A percentile compares a stretch with the other conserved stretches of the same genome.
phyloP scores from a whole-genome alignment of 2,113 vertebrate genomes.

The Piaya cayana region DNA sequence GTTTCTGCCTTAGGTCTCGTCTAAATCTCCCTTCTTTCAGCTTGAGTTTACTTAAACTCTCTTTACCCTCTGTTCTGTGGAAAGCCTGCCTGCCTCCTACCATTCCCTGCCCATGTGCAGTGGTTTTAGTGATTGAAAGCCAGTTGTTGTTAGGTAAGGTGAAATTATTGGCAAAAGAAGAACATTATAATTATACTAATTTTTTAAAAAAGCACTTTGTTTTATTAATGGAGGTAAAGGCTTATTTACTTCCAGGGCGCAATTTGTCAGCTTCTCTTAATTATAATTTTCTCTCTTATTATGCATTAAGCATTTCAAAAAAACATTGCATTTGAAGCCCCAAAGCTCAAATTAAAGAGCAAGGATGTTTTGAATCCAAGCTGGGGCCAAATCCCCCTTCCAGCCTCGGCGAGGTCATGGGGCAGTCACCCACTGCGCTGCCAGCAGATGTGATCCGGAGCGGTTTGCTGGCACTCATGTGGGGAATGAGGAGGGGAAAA shows the following conservation, averaged over 20 bases:
- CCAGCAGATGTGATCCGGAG: background rate
- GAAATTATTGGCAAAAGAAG: background rate
- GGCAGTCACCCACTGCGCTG: accelerated
- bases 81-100: background rate
- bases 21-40: too few relatives aligned
- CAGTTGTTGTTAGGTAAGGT: background rate
- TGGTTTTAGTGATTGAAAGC: background rate
- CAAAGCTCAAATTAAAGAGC: background rate
- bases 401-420: accelerated
- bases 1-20: too few relatives aligned
- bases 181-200: background rate
- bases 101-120: background rate
- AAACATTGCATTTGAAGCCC: background rate
- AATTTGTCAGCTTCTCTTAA: conserved; percentile 43
- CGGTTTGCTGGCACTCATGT: accelerated
- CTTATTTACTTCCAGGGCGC: background rate
- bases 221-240: background rate
- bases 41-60: too few relatives aligned
- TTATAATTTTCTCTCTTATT: background rate
- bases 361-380: background rate
- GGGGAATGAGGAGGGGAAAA: background rate
- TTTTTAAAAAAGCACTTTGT: background rate
- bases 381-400: background rate
- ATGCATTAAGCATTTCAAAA: background rate
- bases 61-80: accelerated